Conservation (phyloP, 2,888 invertebrate genomes). For the Eurois occulta region DNA sequence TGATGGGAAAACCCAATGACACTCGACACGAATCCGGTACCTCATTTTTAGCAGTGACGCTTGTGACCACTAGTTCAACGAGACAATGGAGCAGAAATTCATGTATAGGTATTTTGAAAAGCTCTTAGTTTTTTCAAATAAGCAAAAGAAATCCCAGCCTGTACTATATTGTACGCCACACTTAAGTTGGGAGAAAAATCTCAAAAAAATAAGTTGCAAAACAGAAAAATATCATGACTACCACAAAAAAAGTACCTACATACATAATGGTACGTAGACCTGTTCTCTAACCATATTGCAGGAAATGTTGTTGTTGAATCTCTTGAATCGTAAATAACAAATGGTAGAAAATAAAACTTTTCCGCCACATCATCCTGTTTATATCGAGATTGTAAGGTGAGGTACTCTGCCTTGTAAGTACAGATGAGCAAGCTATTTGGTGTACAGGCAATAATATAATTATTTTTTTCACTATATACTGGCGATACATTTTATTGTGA, state of each 20-base stretch:
- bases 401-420: slow-evolving; percentile 39
- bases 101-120: neutral
- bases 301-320: slow-evolving; percentile 84
- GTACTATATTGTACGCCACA: neutral
- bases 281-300: slow-evolving; percentile 74
- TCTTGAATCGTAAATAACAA: slow-evolving; percentile 88
- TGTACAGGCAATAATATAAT: neutral
- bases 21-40: neutral
- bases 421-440: neutral
- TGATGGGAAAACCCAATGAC: neutral
- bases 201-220: slow-evolving; percentile 11
- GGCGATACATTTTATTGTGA: neutral
- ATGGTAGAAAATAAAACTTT: slow-evolving; percentile 84
- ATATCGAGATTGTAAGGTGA: slow-evolving; percentile 77
- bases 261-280: slow-evolving; percentile 65
- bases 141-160: neutral
- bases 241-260: slow-evolving; percentile 53
- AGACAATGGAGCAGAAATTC: neutral
- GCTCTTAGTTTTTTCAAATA: neutral
- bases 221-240: slow-evolving; percentile 50
- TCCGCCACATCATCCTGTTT: slow-evolving; percentile 84
- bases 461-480: neutral
- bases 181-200: neutral
- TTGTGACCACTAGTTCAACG: neutral
- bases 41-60: neutral